Base-by-base conservation (phyloP, 2,113 vertebrate genomes). In the Paradisaea rubra region DNA sequence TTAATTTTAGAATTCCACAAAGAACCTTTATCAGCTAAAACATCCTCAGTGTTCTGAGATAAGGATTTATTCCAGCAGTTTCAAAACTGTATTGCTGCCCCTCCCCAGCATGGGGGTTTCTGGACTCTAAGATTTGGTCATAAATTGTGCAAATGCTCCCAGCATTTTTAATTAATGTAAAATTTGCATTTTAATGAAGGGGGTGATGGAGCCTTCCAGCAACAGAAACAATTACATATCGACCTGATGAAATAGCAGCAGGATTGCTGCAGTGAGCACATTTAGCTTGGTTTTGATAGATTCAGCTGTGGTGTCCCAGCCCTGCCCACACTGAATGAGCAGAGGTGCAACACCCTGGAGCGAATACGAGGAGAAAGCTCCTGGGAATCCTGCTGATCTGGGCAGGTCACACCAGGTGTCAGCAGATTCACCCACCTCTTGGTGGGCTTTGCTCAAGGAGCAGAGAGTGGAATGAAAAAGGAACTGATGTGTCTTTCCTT, bases 151-250 rank as follows among this genome's bases (percentile, higher is more conserved):
- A 93, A 93, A 87, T 81, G 89, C 72, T 95, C 64, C 39, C 52
- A 91, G 88, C 82, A 90, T 68, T 97, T 95, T 95, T 95, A 96
- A 95, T 96, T 95, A 95, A 91, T 71, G 31, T 44, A 60, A 95
- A 94, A 94, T 95, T 81, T 95, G 49, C 91, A 95, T 95, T 91
- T 97, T 95, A 95, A 95, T 95, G 68, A 95, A 81, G 52, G 52
- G 31, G n/a, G 21, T 70, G 80, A 94, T 86, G 47, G 41, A 91
- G 76, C 94, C 96, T 68, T 88, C 56, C 79, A 88, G 94, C 94
- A 94, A 91, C n/a, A 93, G 88, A 74, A 91, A 78, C 82, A 91
- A 97, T 93, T 95, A 82, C 60, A 57, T 37, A 88, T 64, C 15
- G 16, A 86, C 86, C 47, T 68, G 79, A 88, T 1, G 52, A 86